Evolutionary conservation across 2,797 vertebrate species (phyloP).

Genomic region (Amniataba percoides): DNA sequence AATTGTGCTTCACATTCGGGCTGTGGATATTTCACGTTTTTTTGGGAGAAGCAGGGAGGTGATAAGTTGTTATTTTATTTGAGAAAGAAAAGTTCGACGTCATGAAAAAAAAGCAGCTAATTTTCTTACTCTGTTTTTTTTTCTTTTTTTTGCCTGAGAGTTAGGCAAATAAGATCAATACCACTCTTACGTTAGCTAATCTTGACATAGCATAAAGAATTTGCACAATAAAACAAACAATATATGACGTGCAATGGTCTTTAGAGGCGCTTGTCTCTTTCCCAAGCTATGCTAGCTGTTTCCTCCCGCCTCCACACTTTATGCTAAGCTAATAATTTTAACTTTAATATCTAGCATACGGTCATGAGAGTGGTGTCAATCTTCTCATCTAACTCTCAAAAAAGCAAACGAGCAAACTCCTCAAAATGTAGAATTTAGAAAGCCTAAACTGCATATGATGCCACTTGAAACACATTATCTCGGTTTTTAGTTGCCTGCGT

Average conservation of each 20-base stretch:
- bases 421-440: conserved; percentile 4
- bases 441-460: conserved; percentile 19
- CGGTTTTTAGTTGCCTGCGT: conserved; percentile 27
- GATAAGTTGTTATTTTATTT: conserved; percentile 60
- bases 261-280: too few species aligned
- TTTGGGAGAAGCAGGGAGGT: conserved; percentile 33
- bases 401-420: not conserved
- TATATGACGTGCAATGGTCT: too few species aligned
- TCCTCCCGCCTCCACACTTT: too few species aligned
- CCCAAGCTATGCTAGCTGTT: too few species aligned
- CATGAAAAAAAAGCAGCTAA: not conserved
- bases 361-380: not conserved
- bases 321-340: not conserved
- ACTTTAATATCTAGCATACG: not conserved
- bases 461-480: conserved; percentile 34
- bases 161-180: conserved; percentile 5
- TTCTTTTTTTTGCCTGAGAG: conserved; percentile 1
- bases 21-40: conserved; percentile 64
- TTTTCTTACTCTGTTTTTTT: conserved; percentile 2
- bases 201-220: too few species aligned
- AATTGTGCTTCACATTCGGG: conserved; percentile 75
- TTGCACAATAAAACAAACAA: too few species aligned
- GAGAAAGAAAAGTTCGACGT: conserved; percentile 33
- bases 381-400: conserved; percentile 20
- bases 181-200: not conserved